phyloP scores from a whole-genome alignment of 2,113 vertebrate species.

The Ginglymostoma cirratum region DNA sequence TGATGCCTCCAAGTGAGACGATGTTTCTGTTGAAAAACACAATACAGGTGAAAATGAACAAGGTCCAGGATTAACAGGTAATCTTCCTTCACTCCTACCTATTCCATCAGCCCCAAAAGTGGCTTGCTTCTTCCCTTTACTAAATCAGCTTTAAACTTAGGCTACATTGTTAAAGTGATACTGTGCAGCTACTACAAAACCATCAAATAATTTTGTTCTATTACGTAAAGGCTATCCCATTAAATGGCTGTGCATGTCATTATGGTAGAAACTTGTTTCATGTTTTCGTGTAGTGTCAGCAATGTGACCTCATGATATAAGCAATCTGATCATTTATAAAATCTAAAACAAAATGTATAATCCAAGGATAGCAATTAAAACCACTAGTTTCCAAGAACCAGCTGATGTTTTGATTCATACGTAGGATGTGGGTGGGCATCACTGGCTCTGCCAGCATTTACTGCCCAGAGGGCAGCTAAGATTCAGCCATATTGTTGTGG shows the following conservation, averaged over 20 bases:
- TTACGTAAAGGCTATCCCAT: neutral
- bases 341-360: neutral
- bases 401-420: neutral
- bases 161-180: neutral
- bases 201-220: neutral
- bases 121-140: neutral
- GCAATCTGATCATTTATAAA: neutral
- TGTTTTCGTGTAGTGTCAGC: neutral
- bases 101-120: neutral
- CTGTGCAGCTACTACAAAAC: neutral
- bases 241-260: neutral
- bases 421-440: too few species aligned
- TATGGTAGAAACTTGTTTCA: neutral
- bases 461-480: too few species aligned
- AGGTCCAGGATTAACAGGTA: neutral
- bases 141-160: neutral
- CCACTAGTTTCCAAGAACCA: neutral
- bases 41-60: neutral
- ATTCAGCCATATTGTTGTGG: too few species aligned
- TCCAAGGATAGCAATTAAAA: neutral
- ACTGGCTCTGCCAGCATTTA: too few species aligned
- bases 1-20: neutral
- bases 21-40: neutral
- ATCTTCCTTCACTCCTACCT: neutral
- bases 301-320: neutral